These are phyloP conservation scores for Amazona vittata DNA, from an alignment of 2,113 vertebrate species.

Conservation along the genomic window DNA sequence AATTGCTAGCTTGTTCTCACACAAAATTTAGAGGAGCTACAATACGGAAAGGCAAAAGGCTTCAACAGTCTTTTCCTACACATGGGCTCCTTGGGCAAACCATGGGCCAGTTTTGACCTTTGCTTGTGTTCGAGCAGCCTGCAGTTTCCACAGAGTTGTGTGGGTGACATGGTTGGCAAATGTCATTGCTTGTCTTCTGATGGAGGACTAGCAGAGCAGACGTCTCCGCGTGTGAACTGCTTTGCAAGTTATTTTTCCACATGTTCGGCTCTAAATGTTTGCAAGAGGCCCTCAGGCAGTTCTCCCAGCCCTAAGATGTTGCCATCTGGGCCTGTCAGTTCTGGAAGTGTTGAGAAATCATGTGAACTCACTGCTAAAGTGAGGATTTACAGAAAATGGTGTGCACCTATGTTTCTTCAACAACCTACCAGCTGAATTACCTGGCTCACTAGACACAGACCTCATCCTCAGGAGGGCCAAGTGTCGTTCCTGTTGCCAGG, in stretches of 20 bases:
- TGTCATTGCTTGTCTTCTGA: not conserved
- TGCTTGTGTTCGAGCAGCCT: not conserved
- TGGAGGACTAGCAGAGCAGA: not conserved
- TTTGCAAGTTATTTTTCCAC: slow-evolving; percentile 46
- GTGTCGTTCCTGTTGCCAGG: not conserved
- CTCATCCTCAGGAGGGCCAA: not conserved
- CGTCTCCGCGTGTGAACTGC: not conserved
- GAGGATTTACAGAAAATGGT: slow-evolving; percentile 33
- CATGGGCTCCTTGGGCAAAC: not conserved
- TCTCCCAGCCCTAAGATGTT: slow-evolving; percentile 47
- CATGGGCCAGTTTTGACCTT: not conserved
- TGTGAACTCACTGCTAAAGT: slow-evolving; percentile 10
- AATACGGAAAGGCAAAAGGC: slow-evolving; percentile 42
- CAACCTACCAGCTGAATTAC: not conserved
- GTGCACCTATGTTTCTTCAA: slow-evolving; percentile 34
- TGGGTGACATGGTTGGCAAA: slow-evolving; percentile 21
- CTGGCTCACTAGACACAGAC: not conserved
- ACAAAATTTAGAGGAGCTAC: slow-evolving; percentile 46
- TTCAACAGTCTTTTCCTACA: not conserved
- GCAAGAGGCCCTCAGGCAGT: slow-evolving; percentile 43
- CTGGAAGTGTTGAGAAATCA: slow-evolving; percentile 29
- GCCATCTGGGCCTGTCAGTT: slow-evolving; percentile 57
- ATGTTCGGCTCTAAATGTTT: slow-evolving; percentile 45
- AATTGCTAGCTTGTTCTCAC: slow-evolving; percentile 37
- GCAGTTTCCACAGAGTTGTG: not conserved